A percentile compares a stretch with the other conserved stretches of the same genome.
phyloP scores from a whole-genome alignment of 2,888 invertebrate genomes.

The Lamellibrachia satsuma region DNA sequence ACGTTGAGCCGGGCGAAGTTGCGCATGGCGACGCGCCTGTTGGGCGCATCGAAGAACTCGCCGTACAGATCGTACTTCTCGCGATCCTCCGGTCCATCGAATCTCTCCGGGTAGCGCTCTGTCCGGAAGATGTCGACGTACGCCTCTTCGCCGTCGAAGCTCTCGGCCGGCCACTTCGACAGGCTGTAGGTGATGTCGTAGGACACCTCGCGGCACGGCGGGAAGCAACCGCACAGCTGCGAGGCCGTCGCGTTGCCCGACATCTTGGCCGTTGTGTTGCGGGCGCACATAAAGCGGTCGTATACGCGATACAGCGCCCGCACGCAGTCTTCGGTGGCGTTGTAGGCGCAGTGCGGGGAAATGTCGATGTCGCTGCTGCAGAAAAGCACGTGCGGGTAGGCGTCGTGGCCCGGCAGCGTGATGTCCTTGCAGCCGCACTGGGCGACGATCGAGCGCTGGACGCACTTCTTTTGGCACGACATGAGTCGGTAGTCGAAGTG shows the following conservation, averaged over 20 bases:
- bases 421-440: conserved; percentile 40
- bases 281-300: conserved; percentile 32
- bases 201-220: conserved; percentile 38
- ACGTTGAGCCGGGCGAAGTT: conserved; percentile 42
- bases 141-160: conserved; percentile 43
- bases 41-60: conserved; percentile 37
- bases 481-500: conserved; percentile 37
- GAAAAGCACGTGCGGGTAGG: conserved; percentile 30
- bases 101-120: conserved; percentile 38
- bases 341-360: conserved; percentile 25
- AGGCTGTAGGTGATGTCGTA: conserved; percentile 43
- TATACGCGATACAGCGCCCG: conserved; percentile 32
- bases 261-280: conserved; percentile 29
- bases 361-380: conserved; percentile 37
- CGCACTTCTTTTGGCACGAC: conserved; percentile 42
- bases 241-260: conserved; percentile 36
- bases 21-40: conserved; percentile 37
- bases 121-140: conserved; percentile 40
- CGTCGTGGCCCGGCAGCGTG: conserved; percentile 35
- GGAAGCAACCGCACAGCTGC: conserved; percentile 36
- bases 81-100: conserved; percentile 33
- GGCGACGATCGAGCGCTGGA: conserved; percentile 38
- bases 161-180: conserved; percentile 41
- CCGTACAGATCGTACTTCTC: conserved; percentile 37
- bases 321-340: conserved; percentile 31